Evolutionary conservation across 2,113 vertebrate species (phyloP).

Genomic region (Tachycineta bicolor): DNA sequence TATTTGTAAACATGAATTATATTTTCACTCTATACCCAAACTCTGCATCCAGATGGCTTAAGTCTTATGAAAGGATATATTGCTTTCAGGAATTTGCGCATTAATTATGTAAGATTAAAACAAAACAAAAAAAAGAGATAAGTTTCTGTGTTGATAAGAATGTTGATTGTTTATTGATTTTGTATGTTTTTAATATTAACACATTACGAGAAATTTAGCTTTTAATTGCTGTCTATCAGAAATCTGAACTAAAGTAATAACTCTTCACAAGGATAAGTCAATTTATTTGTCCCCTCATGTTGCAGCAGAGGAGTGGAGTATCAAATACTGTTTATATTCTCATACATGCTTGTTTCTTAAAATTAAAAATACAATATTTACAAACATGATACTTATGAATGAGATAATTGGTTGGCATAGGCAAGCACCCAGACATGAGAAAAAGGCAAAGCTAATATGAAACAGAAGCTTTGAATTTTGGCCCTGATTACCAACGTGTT

Average conservation of each 20-base stretch:
- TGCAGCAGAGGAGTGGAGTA: not conserved
- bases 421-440: not conserved
- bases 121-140: rapidly evolving
- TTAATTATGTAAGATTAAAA: not conserved
- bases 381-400: not conserved
- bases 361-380: not conserved
- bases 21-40: not conserved
- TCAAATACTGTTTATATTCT: not conserved
- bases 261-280: not conserved
- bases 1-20: constrained; percentile 29
- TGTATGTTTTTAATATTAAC: not conserved
- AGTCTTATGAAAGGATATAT: not conserved
- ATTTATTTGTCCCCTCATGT: not conserved
- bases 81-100: not conserved
- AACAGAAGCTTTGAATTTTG: not conserved
- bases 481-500: rapidly evolving
- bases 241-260: not conserved
- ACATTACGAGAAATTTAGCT: not conserved
- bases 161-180: not conserved
- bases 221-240: not conserved
- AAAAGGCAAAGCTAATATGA: not conserved
- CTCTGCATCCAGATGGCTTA: not conserved
- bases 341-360: not conserved
- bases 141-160: not conserved
- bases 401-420: not conserved